Base-by-base conservation (phyloP, 2,113 vertebrate species). In the Corythaeola cristata region DNA sequence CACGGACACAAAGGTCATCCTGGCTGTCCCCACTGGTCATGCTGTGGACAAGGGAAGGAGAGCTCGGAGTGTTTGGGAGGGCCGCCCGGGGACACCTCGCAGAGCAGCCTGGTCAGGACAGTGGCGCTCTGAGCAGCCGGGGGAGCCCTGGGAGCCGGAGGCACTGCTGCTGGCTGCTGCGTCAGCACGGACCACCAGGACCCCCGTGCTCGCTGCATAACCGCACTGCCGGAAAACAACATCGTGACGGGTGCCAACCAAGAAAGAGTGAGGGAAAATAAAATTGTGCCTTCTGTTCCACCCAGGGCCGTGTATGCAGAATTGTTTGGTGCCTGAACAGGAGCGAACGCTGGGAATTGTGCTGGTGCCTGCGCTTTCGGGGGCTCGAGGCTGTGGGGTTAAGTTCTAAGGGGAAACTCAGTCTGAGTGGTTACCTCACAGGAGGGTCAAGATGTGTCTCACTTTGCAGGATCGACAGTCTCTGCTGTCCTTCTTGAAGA, bases 1-100 rank as follows among this genome's bases (percentile, higher is more conserved):
- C 99, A 99, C 4, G 98, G 99, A 33, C 99, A 99, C 94, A 99
- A 98, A 95, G 99, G 99, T 52, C 99, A 99, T 93, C 99, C 99
- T 2, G 99, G 99, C 41, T 98, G 98, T 91, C 98, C 98, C 1
- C 99, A 99, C 97, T 99, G 99, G 99, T 99, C 99, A 0, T 99
- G 99, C 96, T 99, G 99, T 78, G 99, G 99, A 68, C 98, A 98
- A 83, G 97, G 98, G 8, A 76, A 83, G 3, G 98, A 99, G 97
- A 97, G 91, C 78, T 99, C 99, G 0, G 99, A 99, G 75, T 99
- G 98, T 50, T 96, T 96, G 11, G 27, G 71, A 44, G 73, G 4
- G 49, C 52, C 96, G 11, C 87, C 73, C 8, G 88, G 92, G 0
- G 93, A 98, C 5, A 80, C 93, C 2, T 88, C 95, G 4, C 97